These are phyloP conservation scores for Cacoxenus indagator DNA, from an alignment of 2,888 invertebrate genomes.

Conservation along the genomic window DNA sequence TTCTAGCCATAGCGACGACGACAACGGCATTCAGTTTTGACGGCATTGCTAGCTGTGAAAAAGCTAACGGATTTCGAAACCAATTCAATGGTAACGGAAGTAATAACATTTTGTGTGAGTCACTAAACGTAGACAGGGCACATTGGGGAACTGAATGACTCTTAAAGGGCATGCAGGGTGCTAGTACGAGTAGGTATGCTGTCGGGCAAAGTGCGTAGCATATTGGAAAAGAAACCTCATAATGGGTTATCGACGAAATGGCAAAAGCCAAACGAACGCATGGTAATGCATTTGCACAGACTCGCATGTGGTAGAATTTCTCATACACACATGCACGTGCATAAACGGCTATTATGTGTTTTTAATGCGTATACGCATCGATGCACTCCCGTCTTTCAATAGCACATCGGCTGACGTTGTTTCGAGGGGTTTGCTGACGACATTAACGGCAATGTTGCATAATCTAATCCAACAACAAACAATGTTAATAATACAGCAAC, in stretches of 20 bases:
- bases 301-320: background rate
- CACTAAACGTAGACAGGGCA: background rate
- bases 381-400: constrained; percentile 17
- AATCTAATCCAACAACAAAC: constrained; percentile 53
- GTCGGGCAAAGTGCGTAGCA: background rate
- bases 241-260: constrained; percentile 11
- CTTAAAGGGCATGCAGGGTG: background rate
- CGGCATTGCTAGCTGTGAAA: background rate
- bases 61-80: constrained; percentile 54
- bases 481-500: constrained; percentile 26
- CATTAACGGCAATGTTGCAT: constrained; percentile 32
- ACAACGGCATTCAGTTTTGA: background rate
- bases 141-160: background rate
- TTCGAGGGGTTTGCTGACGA: constrained; percentile 10
- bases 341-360: background rate
- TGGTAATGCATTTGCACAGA: background rate
- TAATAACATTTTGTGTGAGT: constrained; percentile 59
- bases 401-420: constrained; percentile 44
- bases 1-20: background rate
- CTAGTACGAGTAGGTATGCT: background rate
- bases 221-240: constrained; percentile 8
- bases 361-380: constrained; percentile 9
- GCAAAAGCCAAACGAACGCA: background rate
- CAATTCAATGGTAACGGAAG: constrained; percentile 63
- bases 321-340: constrained; percentile 27